Evolutionary conservation across 2,888 invertebrate genomes (phyloP), one percentile per base, ranked within the genome.

Genomic region (Nomada ferruginata): DNA sequence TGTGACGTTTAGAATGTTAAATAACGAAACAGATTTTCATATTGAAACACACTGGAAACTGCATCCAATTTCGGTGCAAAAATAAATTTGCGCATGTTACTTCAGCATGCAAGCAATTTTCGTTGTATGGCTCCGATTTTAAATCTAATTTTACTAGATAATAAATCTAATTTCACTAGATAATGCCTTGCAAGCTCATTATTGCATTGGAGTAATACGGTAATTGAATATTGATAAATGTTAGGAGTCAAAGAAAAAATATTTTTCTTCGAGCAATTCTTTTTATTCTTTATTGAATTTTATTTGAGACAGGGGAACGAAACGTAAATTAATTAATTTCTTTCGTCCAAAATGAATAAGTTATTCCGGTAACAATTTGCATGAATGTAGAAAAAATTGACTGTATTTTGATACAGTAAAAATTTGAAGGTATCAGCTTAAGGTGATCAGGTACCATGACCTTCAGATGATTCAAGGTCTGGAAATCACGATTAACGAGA

Each of bases 1-100:
- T 55, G 53, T 9, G 42, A n/a, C 55, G 76, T 44, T 81, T 81
- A 65, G 76, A 82, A 82, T 82, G 63, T 81, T 82, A 76, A 76
- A 71, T 75, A 75, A 61, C 47, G 42, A 64, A 53, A 60, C 69
- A 18, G 29, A 72, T 70, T 73, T 68, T 55, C 82, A 72, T 65
- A 65, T 68, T 47, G 18, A 76, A 9, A 9, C 23, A 26, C n/a
- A 29, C 23, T 23, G 60, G 26, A 59, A 70, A 7, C 36, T 70
- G n/a, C 55, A 47, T 66, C 26, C 20, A n/a, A 81, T 81, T 63
- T 47, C 53, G 4, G 18, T 23, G 64, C 15, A 1, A 50, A 59
- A 70, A 69, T 44, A 50, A 53, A 64, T 50, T 47, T n/a, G 13
- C 23, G 36, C 4, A 10, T 44, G 15, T 55, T 36, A 26, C 23